phyloP scores from a whole-genome alignment of 2,888 invertebrate species.

The Hetaerina titia region DNA sequence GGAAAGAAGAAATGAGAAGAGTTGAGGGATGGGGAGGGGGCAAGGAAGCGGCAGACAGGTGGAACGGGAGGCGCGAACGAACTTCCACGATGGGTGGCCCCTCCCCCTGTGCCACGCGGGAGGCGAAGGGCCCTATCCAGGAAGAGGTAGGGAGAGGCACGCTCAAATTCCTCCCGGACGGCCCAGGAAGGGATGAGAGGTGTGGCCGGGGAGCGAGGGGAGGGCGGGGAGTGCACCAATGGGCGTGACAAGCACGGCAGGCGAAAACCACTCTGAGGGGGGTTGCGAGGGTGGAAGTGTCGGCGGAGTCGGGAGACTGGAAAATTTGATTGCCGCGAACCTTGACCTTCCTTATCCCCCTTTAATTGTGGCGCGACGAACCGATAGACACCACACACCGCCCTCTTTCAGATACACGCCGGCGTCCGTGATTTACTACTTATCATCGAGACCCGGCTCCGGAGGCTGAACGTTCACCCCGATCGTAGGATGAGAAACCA shows the following conservation, averaged over 20 bases:
- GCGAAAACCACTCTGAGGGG: background rate
- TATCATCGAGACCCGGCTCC: no score
- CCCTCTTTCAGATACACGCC: background rate
- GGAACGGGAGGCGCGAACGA: background rate
- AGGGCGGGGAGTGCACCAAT: background rate
- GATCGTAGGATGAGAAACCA: no score
- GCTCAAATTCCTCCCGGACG: no score
- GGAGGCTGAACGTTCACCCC: no score
- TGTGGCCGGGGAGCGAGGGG: background rate
- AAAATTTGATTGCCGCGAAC: background rate
- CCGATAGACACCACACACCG: background rate
- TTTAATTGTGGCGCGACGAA: conserved; percentile 1
- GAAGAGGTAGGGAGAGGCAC: background rate
- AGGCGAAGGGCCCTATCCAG: background rate
- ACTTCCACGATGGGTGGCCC: background rate
- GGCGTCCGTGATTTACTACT: background rate
- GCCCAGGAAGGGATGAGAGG: background rate
- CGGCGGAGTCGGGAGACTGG: background rate
- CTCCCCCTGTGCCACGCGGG: background rate
- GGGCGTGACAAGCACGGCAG: background rate
- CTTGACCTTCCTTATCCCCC: background rate
- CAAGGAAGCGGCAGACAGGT: background rate
- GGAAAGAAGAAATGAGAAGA: no score
- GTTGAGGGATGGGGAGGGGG: background rate
- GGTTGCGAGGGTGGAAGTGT: background rate